Percentiles rank a stretch among this genome's conserved stretches.
Evolutionary conservation across 2,797 vertebrate species (phyloP).

Genomic region (Gobionotothen gibberifrons): DNA sequence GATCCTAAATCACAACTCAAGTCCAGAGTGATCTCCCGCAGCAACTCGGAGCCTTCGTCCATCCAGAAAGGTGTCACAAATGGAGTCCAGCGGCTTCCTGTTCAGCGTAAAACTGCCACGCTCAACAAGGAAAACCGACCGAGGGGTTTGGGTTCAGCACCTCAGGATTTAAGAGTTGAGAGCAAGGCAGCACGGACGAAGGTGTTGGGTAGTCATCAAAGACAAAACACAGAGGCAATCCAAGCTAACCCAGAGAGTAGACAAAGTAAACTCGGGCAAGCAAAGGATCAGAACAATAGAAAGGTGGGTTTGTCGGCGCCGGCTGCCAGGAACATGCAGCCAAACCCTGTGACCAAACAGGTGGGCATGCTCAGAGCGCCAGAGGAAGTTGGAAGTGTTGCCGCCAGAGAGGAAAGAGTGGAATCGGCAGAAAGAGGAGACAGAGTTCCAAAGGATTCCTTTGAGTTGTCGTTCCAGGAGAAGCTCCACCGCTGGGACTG

Average conservation of each 20-base stretch:
- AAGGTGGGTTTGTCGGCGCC: conserved; percentile 8
- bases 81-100: conserved; percentile 57
- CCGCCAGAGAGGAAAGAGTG: conserved; percentile 2
- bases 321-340: conserved; percentile 29
- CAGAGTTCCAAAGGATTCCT: conserved; percentile 75
- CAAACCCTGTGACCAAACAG: conserved; percentile 72
- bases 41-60: conserved; percentile 70
- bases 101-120: conserved; percentile 86
- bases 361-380: background rate
- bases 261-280: conserved; percentile 15
- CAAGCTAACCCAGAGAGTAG: background rate
- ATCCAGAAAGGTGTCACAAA: conserved; percentile 69
- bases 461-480: conserved; percentile 90
- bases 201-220: conserved; percentile 75
- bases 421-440: background rate
- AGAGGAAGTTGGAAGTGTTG: background rate
- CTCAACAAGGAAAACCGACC: conserved; percentile 83
- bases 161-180: conserved; percentile 58
- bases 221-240: conserved; percentile 67
- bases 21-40: conserved; percentile 59
- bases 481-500: conserved; percentile 88
- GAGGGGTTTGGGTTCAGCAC: conserved; percentile 45
- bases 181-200: conserved; percentile 68
- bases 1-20: conserved; percentile 34
- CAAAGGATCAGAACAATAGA: conserved; percentile 21